Percentiles rank a stretch among this genome's conserved stretches.
Conservation (phyloP, 2,888 invertebrate species). For the Xestoiulus laeticollis region DNA sequence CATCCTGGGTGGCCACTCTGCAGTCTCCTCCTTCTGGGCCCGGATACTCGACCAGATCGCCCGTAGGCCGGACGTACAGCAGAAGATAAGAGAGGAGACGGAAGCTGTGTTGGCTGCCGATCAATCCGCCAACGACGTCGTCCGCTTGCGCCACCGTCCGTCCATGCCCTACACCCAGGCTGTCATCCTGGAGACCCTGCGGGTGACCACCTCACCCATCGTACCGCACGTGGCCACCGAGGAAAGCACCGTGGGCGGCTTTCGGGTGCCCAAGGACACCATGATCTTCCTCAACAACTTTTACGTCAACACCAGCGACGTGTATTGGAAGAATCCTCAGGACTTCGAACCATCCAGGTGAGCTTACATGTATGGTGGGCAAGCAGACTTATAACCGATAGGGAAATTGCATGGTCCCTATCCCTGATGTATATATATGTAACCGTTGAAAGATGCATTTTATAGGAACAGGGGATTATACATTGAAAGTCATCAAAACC, state of each 20-base stretch:
- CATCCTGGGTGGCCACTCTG: conserved; percentile 87
- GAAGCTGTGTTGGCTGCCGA: not conserved
- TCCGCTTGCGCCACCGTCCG: conserved; percentile 39
- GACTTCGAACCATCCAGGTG: conserved; percentile 79
- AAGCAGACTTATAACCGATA: no score
- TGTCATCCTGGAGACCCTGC: conserved; percentile 54
- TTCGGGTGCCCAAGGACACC: conserved; percentile 78
- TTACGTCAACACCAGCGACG: conserved; percentile 76
- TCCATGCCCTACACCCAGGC: conserved; percentile 54
- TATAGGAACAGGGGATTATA: no score
- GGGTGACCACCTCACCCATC: conserved; percentile 70
- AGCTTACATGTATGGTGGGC: no score
- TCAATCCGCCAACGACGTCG: conserved; percentile 70
- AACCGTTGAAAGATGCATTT: no score
- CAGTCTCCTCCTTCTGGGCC: conserved; percentile 74
- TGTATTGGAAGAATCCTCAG: conserved; percentile 78
- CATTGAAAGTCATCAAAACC: no score
- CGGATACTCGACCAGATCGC: conserved; percentile 53
- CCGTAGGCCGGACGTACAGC: conserved; percentile 36
- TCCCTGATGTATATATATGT: no score
- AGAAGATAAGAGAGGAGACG: conserved; percentile 49
- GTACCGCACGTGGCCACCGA: conserved; percentile 88
- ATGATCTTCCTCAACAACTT: conserved; percentile 86
- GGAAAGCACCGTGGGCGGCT: conserved; percentile 77
- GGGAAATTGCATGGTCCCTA: no score